Evolutionary conservation across 2,113 vertebrate genomes (phyloP), one percentile per base, ranked within the genome.

Genomic region (Elgaria multicarinata): DNA sequence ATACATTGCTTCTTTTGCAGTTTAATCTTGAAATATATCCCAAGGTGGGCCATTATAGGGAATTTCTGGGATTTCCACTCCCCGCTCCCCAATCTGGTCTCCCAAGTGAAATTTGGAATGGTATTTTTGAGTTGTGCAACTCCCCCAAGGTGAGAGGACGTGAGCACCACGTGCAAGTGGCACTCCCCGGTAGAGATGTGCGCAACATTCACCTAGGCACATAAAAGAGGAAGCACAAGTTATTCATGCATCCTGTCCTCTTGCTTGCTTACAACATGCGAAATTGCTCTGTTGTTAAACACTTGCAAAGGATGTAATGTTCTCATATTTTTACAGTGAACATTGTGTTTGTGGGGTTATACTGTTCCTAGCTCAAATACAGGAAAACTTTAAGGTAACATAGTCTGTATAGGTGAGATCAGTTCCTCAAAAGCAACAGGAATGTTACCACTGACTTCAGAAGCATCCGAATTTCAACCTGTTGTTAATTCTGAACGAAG

Each of bases 331-430:
- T 87, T 33, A 44, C 24, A 20, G 3, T 5, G 31, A n/a, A 72
- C 10, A 66, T 42, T 69, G 53, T 75, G 86, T 87, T 89, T 4
- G n/a, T 18, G 75, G 64, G 80, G 10, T 67, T 50, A 33, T 67
- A 22, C 84, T 83, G 64, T 85, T 92, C 90, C 72, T 3, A 44
- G 53, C 88, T 24, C 26, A 26, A 64, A 26, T 44, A 82, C 58
- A 81, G 8, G 62, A 69, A 69, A 55, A 14, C 33, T 85, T 10
- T 44, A 87, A 26, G 20, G 42, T 71, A 64, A 87, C 0, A 2
- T 46, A 26, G 1, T 26, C 0, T 22, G 36, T 50, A 64, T 0
- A 36, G 42, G 31, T 46, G 42, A 67, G 44, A 31, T 64, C 24
- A 66, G 39, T 67, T 46, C 13, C 33, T 71, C 66, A 84, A 53